These are phyloP conservation scores for Poeciliopsis turneri DNA, from an alignment of 2,797 vertebrate species.

Conservation along the genomic window DNA sequence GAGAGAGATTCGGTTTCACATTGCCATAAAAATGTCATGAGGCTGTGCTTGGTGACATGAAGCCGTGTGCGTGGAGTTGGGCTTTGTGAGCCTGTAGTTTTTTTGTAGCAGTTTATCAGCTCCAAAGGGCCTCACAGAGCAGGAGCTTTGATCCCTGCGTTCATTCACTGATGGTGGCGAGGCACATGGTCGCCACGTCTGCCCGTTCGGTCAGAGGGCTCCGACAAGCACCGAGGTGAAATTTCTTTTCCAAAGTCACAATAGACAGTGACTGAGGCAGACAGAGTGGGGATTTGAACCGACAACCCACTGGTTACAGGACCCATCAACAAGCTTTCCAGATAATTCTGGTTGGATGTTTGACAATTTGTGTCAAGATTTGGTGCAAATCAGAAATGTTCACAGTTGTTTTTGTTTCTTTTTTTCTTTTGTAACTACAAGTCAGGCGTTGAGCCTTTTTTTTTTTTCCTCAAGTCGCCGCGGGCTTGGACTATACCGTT, in stretches of 20 bases:
- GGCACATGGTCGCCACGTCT: not conserved
- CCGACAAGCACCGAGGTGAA: too few relatives aligned
- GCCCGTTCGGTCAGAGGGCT: not conserved
- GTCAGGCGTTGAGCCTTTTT: not conserved
- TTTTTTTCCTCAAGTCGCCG: not conserved
- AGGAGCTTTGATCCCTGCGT: not conserved
- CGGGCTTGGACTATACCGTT: not conserved
- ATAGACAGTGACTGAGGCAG: too few relatives aligned
- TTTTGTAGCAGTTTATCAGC: not conserved
- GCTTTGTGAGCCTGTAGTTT: not conserved
- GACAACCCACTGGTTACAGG: too few relatives aligned
- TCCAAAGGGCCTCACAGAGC: not conserved
- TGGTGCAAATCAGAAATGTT: not conserved
- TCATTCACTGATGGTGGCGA: not conserved
- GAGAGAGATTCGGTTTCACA: not conserved
- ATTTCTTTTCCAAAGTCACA: too few relatives aligned
- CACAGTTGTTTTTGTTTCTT: not conserved
- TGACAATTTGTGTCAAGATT: not conserved
- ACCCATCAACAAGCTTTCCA: not conserved
- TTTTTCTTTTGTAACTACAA: not conserved
- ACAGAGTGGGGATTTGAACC: too few relatives aligned
- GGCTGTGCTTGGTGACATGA: not conserved
- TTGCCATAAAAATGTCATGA: conserved; percentile 33
- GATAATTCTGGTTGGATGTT: not conserved
- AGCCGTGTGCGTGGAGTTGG: not conserved